Evolutionary conservation across 2,888 invertebrate species (phyloP), one percentile per base, ranked within the genome.

Genomic region (Oligia strigilis): DNA sequence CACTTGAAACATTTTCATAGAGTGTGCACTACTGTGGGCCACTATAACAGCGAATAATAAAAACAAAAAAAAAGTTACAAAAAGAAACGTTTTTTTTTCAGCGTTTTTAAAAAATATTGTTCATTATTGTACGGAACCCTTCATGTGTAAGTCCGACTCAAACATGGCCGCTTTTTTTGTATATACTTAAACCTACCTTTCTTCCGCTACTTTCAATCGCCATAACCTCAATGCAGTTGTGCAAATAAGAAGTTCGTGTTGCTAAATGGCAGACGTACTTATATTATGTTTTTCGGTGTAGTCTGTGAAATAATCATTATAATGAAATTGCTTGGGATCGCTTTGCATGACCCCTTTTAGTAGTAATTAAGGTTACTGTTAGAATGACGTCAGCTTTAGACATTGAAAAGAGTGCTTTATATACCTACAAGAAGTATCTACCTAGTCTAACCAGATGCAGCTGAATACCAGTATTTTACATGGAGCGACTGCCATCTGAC

Each of bases 231-330:
- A 19, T 58, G 72, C 73, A 78, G 65, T 58, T 60, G 71, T 36
- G n/a, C 36, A 64, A 79, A 72, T 69, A 72, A 11, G 4, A 36
- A 70, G 62, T 72, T 77, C 67, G 72, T 81, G 67, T 62, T 19
- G 43, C 46, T 40, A 62, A 69, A 69, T 67, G 19, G 14, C 14
- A 36, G 13, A 19, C 40, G 40, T 40, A 40, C 4, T 29, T 29
- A 29, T 29, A 36, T 66, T 66, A 65, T 64, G 70, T 67, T 64
- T 43, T n/a, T 43, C 40, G 58, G 13, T 72, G 55, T 43, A 14
- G 17, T 36, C 46, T 66, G 19, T 64, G 14, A 46, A 74, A 66
- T 72, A 72, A 65, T 71, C 55, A 65, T 40, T 70, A 13, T 52
- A 60, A 73, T 78, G 71, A 67, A 49, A 82, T 70, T 55, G 40